Evolutionary conservation across 1,140 invertebrate species (phyloP), one percentile per base, ranked within the genome.

Genomic region (Glossosoma conforme): DNA sequence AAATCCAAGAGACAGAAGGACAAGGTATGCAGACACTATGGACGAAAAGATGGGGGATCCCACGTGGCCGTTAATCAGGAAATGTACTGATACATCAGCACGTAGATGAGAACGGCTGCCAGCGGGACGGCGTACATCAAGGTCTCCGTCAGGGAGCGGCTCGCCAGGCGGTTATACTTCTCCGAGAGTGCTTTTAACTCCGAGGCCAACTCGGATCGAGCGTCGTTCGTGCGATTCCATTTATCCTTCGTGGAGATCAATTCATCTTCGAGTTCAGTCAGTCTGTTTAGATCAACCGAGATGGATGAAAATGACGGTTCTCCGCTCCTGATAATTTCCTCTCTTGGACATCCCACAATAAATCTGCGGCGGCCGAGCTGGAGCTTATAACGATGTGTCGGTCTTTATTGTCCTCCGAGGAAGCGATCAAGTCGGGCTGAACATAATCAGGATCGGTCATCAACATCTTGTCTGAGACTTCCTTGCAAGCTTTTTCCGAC

Each of bases 51-150:
- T 15, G 72, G 72, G 35, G 72, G 72, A 61, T 73, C 70, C 70
- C 70, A 73, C 25, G 70, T 66, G 64, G 72, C 72, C 60, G 72
- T 74, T 52, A 58, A 75, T 75, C 72, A 75, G 63, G 72, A 73
- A 44, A 71, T 32, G 44, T 68, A 64, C 10, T 68, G 70, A 58
- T 67, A 62, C 58, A 69, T 60, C 44, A 63, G 44, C 55, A 64
- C 64, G 59, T 66, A 70, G 4, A 67, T 54, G 33, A 56, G 53
- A 10, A 65, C 64, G 18, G 67, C 64, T 1, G 35, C 44, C 24
- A 60, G 9, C 2, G 68, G 68, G 47, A 69, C 13, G 10, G 60
- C 58, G 11, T 70, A 55, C 51, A 63, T 62, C 3, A 68, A 38
- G 22, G 32, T 35, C 18, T 54, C 46, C 19, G 53, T 43, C 21